Evolutionary conservation across 2,113 vertebrate genomes (phyloP), one percentile per base, ranked within the genome.

Genomic region (Apodemus speciosus): DNA sequence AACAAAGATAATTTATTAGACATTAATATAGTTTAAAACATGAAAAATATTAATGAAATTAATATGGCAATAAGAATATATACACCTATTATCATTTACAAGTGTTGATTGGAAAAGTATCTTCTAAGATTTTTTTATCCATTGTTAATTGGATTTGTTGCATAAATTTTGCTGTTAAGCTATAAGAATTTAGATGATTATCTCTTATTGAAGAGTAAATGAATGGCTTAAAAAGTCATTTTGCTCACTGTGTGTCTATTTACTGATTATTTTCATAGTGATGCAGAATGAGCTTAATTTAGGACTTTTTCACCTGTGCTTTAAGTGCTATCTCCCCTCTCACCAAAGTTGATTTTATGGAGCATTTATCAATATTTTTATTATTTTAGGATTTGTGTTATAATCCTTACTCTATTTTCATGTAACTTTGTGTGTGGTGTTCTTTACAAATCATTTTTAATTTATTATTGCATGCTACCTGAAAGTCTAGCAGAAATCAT

Each of bases 1-100:
- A 30, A 89, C 85, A 49, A 94, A 94, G 95, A n/a, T 81, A 66
- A 6, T 86, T 72, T 43, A 75, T 88, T 84, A 32, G 5, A 68
- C 23, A 89, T 53, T 90, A 69, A 68, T 3, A 80, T 81, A 71
- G 80, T 88, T 89, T 89, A 91, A 89, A 86, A 51, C 3, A 72
- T 77, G 88, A 83, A 83, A 69, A 72, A 64, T 27, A 43, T 79
- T n/a, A 79, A 60, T 51, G 43, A 58, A 95, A 79, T 80, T 3
- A 92, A 56, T 95, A 1, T 6, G 66, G 2, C 25, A 73, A 53
- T 21, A 35, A 79, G 20, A 38, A 11, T 32, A 56, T 49, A 56
- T 40, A 76, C 20, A 32, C 69, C 11, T 85, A 68, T 68, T 60
- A 30, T 23, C 18, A 68, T 46, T 86, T 58, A 35, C 15, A 53